These are phyloP conservation scores for Plusia festucae DNA, from an alignment of 2,888 invertebrate genomes.

Conservation along the genomic window DNA sequence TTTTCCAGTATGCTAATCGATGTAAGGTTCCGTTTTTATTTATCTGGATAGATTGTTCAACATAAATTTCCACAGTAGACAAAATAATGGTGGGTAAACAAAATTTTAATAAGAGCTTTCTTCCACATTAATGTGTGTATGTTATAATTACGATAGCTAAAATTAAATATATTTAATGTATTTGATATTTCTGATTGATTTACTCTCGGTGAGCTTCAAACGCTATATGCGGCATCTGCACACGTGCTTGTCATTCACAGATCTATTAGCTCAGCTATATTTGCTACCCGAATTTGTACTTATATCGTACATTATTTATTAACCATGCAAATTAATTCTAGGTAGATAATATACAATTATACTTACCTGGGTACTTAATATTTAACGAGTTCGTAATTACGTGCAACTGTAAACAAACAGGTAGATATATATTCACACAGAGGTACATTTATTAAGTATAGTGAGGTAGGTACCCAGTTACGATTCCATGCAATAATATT, in stretches of 20 bases:
- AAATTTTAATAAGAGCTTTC: not conserved
- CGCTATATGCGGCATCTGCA: not conserved
- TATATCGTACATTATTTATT: not conserved
- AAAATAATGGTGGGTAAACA: too few relatives aligned
- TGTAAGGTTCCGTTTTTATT: not conserved
- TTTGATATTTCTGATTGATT: not conserved
- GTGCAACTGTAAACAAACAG: not conserved
- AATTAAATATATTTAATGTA: too few relatives aligned
- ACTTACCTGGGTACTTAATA: not conserved
- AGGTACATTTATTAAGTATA: not conserved
- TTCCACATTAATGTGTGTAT: not conserved
- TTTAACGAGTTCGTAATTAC: not conserved
- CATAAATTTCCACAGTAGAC: too few relatives aligned
- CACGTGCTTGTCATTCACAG: not conserved
- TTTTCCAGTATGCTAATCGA: constrained; percentile 28
- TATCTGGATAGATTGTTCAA: not conserved
- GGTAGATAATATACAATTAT: too few relatives aligned
- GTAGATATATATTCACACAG: not conserved
- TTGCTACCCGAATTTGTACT: not conserved
- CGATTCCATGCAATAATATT: not conserved
- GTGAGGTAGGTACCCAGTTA: not conserved
- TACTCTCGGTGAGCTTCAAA: not conserved
- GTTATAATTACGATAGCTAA: too few relatives aligned
- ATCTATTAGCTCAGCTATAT: not conserved
- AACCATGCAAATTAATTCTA: not conserved